Evolutionary conservation across 2,113 vertebrate species (phyloP), one percentile per base, ranked within the genome.

Genomic region (Geococcyx californianus): DNA sequence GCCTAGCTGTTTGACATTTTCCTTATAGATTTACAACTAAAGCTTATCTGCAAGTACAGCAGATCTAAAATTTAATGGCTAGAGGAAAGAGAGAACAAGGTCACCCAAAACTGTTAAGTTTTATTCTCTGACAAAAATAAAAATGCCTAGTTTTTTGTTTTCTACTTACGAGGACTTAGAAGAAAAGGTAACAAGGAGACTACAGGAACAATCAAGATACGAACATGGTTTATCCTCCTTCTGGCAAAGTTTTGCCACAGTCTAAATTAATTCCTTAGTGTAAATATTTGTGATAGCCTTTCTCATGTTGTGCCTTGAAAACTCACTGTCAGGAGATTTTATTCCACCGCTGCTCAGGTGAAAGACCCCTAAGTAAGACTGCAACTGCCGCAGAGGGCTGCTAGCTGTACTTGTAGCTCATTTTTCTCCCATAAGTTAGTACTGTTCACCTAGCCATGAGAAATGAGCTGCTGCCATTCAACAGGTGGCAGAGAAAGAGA

Each of bases 21-120:
- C 70, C 42, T 77, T 86, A 88, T 55, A 91, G 93, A 95, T 94
- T 80, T 90, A 55, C 83, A 91, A 93, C 84, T 87, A 51, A 87
- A 92, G 63, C 38, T 58, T 93, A 94, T 85, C 83, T 73, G 81
- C 91, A 93, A 91, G 78, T 74, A 64, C 67, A 77, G 92, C 83
- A 88, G 55, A 92, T 90, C 55, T 90, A 80, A 81, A 90, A 94
- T 77, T n/a, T 67, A 90, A 92, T 49, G 38, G 79, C 86, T 93
- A 54, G 15, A 88, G 79, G 78, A 93, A 34, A 86, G 24, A 86
- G 47, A 95, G 76, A 96, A 95, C 34, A 86, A 95, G 90, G 92
- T 88, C 85, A 97, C 13, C 31, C 40, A 6, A 77, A 96, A 92
- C n/a, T n/a, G 51, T 28, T 33, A 47, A 31, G 31, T 74, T 67